phyloP scores from a whole-genome alignment of 2,113 vertebrate genomes.

The Phylloscopus trochilus region DNA sequence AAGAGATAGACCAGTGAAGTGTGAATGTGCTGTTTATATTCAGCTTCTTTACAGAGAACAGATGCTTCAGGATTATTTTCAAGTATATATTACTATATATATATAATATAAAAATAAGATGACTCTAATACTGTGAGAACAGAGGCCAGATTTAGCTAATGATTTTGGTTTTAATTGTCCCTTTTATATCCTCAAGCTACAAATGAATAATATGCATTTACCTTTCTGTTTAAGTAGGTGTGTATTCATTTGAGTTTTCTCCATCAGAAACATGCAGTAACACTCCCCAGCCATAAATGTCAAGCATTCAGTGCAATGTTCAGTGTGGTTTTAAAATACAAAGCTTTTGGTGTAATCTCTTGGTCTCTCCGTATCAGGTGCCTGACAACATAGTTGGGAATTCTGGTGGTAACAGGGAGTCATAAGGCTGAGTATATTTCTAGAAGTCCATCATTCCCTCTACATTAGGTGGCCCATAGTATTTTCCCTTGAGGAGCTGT shows the following conservation, averaged over 20 bases:
- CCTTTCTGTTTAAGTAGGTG: neutral
- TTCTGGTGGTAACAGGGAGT: neutral
- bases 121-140: neutral
- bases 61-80: neutral
- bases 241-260: neutral
- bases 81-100: neutral
- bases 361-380: neutral
- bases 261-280: neutral
- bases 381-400: neutral
- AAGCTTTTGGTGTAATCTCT: neutral
- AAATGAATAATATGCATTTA: neutral
- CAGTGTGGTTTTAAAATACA: neutral
- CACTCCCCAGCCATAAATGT: neutral
- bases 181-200: neutral
- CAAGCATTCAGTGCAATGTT: neutral
- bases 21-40: neutral
- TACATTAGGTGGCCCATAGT: neutral
- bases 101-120: neutral
- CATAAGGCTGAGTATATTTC: neutral
- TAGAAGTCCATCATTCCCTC: neutral
- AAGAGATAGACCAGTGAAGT: neutral
- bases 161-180: neutral
- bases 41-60: neutral
- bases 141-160: neutral
- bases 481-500: neutral